These are phyloP conservation scores for Nothobranchius kuhntae DNA, from an alignment of 2,113 vertebrate species.

Conservation along the genomic window DNA sequence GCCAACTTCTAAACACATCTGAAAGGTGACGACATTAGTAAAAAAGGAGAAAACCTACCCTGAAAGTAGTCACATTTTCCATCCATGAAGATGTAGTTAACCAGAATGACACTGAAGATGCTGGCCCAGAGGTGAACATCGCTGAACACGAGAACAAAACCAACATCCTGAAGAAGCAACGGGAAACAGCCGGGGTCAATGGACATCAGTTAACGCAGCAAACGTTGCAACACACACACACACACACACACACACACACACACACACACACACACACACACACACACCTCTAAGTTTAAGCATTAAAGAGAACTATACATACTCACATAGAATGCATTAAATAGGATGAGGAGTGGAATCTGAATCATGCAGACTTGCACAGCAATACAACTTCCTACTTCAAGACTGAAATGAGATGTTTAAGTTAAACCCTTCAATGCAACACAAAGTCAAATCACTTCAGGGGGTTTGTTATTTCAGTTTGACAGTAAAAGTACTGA, in stretches of 20 bases:
- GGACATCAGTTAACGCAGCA: too few species aligned
- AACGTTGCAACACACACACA: too few species aligned
- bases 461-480: too few species aligned
- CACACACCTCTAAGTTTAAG: neutral
- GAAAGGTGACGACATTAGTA: neutral
- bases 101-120: constrained; percentile 88
- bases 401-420: constrained; percentile 76
- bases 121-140: constrained; percentile 84
- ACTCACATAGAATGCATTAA: constrained; percentile 88
- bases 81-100: constrained; percentile 88
- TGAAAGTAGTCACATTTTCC: constrained; percentile 91
- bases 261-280: too few species aligned
- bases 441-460: neutral
- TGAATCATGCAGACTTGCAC: constrained; percentile 94
- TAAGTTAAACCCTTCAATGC: too few species aligned
- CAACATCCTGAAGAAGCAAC: constrained; percentile 74
- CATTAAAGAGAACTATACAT: neutral
- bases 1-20: neutral
- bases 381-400: constrained; percentile 89
- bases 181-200: too few species aligned
- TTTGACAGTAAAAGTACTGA: neutral
- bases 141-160: constrained; percentile 83
- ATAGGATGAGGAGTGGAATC: constrained; percentile 89
- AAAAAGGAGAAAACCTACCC: constrained; percentile 67
- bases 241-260: too few species aligned